These are phyloP conservation scores for Crematogaster levior DNA, from an alignment of 2,888 invertebrate genomes.

Conservation along the genomic window DNA sequence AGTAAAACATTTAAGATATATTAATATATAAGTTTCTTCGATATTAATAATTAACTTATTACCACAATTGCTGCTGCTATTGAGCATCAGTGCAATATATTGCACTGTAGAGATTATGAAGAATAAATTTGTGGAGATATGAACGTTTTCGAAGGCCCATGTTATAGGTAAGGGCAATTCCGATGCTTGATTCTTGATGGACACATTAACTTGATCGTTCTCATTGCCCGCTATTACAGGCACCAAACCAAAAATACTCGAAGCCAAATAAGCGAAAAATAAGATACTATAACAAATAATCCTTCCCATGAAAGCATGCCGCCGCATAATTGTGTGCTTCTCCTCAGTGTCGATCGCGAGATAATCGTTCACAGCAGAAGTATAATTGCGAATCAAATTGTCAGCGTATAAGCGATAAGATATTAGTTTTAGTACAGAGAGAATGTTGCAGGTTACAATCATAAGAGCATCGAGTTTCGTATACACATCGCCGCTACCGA, in stretches of 20 bases:
- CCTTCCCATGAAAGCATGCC: conserved; percentile 27
- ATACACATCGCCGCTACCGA: not conserved
- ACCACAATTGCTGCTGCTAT: conserved; percentile 38
- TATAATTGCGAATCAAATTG: conserved; percentile 32
- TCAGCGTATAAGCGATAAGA: conserved; percentile 36
- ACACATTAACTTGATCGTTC: not conserved
- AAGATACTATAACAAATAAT: conserved; percentile 9
- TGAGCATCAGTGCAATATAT: not conserved
- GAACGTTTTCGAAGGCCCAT: not conserved
- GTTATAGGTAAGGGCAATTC: conserved; percentile 6
- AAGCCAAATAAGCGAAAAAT: conserved; percentile 24
- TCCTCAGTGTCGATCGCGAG: conserved; percentile 9
- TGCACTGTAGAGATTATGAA: not conserved
- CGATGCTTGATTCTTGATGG: not conserved
- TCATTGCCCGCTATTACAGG: not conserved
- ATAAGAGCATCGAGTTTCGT: conserved; percentile 31
- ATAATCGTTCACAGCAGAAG: conserved; percentile 44
- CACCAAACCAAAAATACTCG: not conserved
- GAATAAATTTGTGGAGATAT: not conserved
- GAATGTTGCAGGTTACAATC: not conserved
- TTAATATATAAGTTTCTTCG: not conserved
- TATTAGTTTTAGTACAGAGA: conserved; percentile 31
- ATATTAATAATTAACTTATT: not conserved
- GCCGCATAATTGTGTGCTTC: conserved; percentile 26
- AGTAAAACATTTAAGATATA: not conserved